Evolutionary conservation across 2,888 invertebrate species (phyloP).

Genomic region (Pristionchus japonicus): DNA sequence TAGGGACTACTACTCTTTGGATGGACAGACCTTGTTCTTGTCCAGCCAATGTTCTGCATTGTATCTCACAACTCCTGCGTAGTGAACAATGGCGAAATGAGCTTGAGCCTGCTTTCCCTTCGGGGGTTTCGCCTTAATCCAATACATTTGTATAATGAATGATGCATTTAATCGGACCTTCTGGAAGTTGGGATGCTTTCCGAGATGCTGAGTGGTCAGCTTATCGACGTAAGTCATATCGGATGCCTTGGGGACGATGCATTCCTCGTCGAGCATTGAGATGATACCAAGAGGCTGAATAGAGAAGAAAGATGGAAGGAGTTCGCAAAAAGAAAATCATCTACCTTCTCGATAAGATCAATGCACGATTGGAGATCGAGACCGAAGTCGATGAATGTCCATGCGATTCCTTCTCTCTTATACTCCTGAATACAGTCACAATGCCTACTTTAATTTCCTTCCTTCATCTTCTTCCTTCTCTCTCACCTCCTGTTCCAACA

Average conservation of each 20-base stretch:
- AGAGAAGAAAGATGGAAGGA: too few species aligned
- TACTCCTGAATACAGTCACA: slow-evolving; percentile 81
- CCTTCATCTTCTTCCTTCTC: too few species aligned
- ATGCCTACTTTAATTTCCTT: too few species aligned
- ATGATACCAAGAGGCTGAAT: slow-evolving; percentile 74
- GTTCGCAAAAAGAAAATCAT: not conserved
- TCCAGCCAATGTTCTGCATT: slow-evolving; percentile 99
- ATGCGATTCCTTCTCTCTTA: slow-evolving; percentile 92
- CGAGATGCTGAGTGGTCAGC: slow-evolving; percentile 74
- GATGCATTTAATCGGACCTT: too few species aligned
- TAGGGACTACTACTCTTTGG: not conserved
- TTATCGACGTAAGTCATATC: slow-evolving; percentile 74
- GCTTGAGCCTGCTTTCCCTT: slow-evolving; percentile 78
- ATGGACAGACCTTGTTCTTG: slow-evolving; percentile 89
- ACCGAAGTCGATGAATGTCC: slow-evolving; percentile 97
- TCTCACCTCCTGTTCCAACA: slow-evolving; percentile 77
- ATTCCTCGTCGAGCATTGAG: slow-evolving; percentile 76
- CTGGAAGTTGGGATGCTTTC: slow-evolving; percentile 96
- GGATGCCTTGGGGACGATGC: slow-evolving; percentile 75
- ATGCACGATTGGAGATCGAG: slow-evolving; percentile 96
- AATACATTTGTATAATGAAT: too few species aligned
- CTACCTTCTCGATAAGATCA: slow-evolving; percentile 88
- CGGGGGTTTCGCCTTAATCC: slow-evolving; percentile 80
- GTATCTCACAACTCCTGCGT: slow-evolving; percentile 86
- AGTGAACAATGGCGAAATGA: slow-evolving; percentile 78